phyloP scores from a whole-genome alignment of 2,113 vertebrate species.

The Bos taurus region ARS-UCD2.0 NC_037338.1:70155001-70155500 shows the following conservation, averaged over 20 bases:
- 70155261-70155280: neutral
- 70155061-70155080: neutral
- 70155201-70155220: slow-evolving; percentile 27
- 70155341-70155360: neutral
- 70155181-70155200: neutral
- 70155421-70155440: neutral
- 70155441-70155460: neutral
- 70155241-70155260: neutral
- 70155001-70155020: neutral
- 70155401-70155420: neutral
- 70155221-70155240: neutral
- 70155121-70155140: neutral
- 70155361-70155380: neutral
- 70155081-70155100: neutral
- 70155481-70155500: neutral
- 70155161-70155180: neutral
- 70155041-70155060: neutral
- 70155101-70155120: slow-evolving; percentile 20
- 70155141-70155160: slow-evolving; percentile 37
- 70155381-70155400: neutral
- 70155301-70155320: neutral
- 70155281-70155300: neutral
- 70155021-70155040: neutral
- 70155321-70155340: neutral
- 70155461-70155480: neutral